phyloP scores from a whole-genome alignment of 1,140 invertebrate genomes.

The Drosophila kanapiae region DNA sequence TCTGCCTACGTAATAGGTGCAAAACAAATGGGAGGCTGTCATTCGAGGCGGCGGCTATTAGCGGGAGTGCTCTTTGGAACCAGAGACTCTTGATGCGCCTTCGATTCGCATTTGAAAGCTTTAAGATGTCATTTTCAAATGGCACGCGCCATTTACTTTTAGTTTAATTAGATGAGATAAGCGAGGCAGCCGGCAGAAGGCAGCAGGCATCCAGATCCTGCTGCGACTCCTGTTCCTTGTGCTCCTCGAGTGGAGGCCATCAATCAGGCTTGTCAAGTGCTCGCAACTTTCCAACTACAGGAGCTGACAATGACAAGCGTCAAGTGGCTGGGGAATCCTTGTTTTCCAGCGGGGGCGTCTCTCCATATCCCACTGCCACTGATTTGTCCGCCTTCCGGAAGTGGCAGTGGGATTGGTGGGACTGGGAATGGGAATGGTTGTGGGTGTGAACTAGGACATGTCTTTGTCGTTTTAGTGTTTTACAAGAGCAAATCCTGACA shows the following conservation, averaged over 20 bases:
- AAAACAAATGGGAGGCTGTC: slow-evolving; percentile 33
- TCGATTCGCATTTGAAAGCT: slow-evolving; percentile 39
- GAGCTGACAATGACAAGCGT: slow-evolving; percentile 77
- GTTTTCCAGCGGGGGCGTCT: slow-evolving; percentile 26
- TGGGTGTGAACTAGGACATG: slow-evolving; percentile 1
- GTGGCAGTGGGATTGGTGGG: background rate
- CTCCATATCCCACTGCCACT: slow-evolving; percentile 9
- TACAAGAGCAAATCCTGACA: slow-evolving; percentile 75
- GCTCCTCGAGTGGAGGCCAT: slow-evolving; percentile 42
- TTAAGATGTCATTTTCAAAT: slow-evolving; percentile 49
- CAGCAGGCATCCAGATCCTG: slow-evolving; percentile 7
- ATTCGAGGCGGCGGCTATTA: slow-evolving; percentile 7
- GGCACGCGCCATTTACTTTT: slow-evolving; percentile 59
- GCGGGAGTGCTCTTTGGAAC: slow-evolving; percentile 31
- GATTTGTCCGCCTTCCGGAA: slow-evolving; percentile 11
- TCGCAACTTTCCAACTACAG: slow-evolving; percentile 73
- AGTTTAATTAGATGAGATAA: slow-evolving; percentile 75
- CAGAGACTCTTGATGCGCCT: slow-evolving; percentile 2
- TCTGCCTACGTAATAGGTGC: slow-evolving; percentile 27
- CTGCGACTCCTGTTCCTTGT: slow-evolving; percentile 13
- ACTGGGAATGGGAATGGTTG: slow-evolving; percentile 9
- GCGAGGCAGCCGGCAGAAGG: slow-evolving; percentile 16
- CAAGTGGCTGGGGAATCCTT: slow-evolving; percentile 61
- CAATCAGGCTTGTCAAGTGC: slow-evolving; percentile 77
- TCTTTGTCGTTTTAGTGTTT: slow-evolving; percentile 67